Percentiles rank a stretch among this genome's conserved stretches.
phyloP scores from a whole-genome alignment of 2,888 invertebrate species.

The Ypsolopha sequella region DNA sequence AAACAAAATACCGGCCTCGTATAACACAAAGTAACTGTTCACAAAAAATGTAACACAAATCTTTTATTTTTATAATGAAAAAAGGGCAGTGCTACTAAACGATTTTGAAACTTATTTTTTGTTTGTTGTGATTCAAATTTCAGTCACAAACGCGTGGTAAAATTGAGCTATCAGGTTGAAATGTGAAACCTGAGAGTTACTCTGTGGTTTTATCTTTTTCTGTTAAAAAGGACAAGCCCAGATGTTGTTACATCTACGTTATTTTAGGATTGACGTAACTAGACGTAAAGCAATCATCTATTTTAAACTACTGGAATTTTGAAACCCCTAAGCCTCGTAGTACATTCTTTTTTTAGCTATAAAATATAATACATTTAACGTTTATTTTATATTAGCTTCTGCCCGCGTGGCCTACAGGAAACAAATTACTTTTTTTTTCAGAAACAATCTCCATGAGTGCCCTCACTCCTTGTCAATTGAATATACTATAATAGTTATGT shows the following conservation, averaged over 20 bases:
- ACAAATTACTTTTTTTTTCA: too few relatives aligned
- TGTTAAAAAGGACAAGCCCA: constrained; percentile 20
- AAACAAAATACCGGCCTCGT: too few relatives aligned
- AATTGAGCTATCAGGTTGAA: constrained; percentile 39
- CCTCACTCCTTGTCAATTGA: too few relatives aligned
- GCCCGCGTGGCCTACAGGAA: too few relatives aligned
- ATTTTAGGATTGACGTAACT: constrained; percentile 1
- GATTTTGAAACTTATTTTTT: too few relatives aligned
- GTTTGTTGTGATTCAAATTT: too few relatives aligned
- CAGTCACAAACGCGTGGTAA: constrained; percentile 4
- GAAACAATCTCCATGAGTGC: too few relatives aligned
- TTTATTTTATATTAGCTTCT: too few relatives aligned
- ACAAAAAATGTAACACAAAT: neutral
- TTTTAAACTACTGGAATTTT: neutral
- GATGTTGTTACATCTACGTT: constrained; percentile 17
- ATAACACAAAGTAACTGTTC: neutral
- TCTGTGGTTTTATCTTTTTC: constrained; percentile 28
- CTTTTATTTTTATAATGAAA: neutral
- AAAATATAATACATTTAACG: too few relatives aligned
- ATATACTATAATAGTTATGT: too few relatives aligned
- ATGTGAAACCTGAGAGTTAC: constrained; percentile 39
- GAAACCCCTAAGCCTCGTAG: too few relatives aligned
- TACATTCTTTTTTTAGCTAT: too few relatives aligned
- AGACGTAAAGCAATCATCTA: neutral
- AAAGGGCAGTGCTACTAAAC: neutral